Conservation (phyloP, 2,797 vertebrate genomes). For the Pseudochromis fuscus region DNA sequence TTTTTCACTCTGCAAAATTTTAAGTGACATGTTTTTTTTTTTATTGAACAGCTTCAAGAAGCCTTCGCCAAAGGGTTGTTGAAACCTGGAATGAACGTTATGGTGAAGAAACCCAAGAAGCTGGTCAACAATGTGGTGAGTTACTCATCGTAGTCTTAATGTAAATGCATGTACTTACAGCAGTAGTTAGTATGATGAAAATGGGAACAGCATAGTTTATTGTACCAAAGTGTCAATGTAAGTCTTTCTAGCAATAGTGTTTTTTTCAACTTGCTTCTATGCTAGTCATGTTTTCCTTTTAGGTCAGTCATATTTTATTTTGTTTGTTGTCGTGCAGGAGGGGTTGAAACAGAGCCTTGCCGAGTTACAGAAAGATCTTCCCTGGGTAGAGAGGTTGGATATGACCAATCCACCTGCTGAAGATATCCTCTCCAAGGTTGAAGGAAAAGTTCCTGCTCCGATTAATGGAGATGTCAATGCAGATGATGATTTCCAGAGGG, state of each 20-base stretch:
- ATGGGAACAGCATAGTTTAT: too few species aligned
- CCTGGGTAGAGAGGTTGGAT: constrained; percentile 94
- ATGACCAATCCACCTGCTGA: constrained; percentile 84
- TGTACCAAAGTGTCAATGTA: too few species aligned
- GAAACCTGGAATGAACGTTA: constrained; percentile 93
- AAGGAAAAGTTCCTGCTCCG: constrained; percentile 54
- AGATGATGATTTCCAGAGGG: constrained; percentile 95
- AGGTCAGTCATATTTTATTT: too few species aligned
- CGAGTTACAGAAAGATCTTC: constrained; percentile 87
- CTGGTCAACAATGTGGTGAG: constrained; percentile 90
- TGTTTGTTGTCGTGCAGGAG: constrained; percentile 77
- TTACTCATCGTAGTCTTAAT: neutral
- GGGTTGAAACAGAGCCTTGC: constrained; percentile 89
- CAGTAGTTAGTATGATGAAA: too few species aligned
- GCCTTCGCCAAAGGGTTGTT: constrained; percentile 90
- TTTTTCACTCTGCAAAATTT: neutral
- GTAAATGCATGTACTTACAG: too few species aligned
- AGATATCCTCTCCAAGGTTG: constrained; percentile 66
- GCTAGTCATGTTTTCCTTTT: too few species aligned
- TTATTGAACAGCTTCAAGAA: constrained; percentile 88
- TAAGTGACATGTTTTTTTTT: neutral
- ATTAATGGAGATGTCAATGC: constrained; percentile 81
- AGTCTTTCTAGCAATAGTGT: too few species aligned
- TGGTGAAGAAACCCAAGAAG: constrained; percentile 85
- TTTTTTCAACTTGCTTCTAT: too few species aligned